These are phyloP conservation scores for Opisthograptis luteolata DNA, from an alignment of 2,888 invertebrate genomes.

Conservation along the genomic window DNA sequence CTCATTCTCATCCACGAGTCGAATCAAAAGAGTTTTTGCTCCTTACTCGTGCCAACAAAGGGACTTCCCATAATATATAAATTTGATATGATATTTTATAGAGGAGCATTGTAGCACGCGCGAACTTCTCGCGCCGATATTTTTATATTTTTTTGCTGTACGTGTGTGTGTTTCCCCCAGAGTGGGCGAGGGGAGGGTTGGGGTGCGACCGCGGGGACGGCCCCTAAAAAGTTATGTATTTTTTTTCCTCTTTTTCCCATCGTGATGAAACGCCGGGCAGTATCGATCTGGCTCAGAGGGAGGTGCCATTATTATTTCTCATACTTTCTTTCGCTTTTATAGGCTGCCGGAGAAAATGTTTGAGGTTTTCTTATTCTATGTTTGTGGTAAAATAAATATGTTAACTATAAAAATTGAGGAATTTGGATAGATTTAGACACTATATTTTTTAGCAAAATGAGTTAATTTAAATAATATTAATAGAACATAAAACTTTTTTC, in stretches of 20 bases:
- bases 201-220: slow-evolving; percentile 55
- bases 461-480: no score
- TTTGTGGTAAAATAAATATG: neutral
- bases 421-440: no score
- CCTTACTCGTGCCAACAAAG: slow-evolving; percentile 67
- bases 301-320: slow-evolving; percentile 45
- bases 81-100: slow-evolving; percentile 79
- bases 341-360: slow-evolving; percentile 14
- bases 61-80: slow-evolving; percentile 74
- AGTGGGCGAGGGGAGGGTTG: slow-evolving; percentile 36
- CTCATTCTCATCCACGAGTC: slow-evolving; percentile 48
- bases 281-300: slow-evolving; percentile 70
- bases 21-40: slow-evolving; percentile 62
- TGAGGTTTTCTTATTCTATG: slow-evolving; percentile 23
- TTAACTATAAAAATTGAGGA: neutral
- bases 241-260: slow-evolving; percentile 82
- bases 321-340: slow-evolving; percentile 42
- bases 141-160: slow-evolving; percentile 66
- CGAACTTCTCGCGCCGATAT: slow-evolving; percentile 61
- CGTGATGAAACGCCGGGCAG: slow-evolving; percentile 78
- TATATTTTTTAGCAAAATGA: no score
- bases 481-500: no score
- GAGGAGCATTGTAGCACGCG: slow-evolving; percentile 73
- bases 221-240: slow-evolving; percentile 85
- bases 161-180: slow-evolving; percentile 53